Percentiles rank a stretch among this genome's conserved stretches.
phyloP scores from a whole-genome alignment of 2,113 vertebrate genomes.

The Gallinago jamesoni region DNA sequence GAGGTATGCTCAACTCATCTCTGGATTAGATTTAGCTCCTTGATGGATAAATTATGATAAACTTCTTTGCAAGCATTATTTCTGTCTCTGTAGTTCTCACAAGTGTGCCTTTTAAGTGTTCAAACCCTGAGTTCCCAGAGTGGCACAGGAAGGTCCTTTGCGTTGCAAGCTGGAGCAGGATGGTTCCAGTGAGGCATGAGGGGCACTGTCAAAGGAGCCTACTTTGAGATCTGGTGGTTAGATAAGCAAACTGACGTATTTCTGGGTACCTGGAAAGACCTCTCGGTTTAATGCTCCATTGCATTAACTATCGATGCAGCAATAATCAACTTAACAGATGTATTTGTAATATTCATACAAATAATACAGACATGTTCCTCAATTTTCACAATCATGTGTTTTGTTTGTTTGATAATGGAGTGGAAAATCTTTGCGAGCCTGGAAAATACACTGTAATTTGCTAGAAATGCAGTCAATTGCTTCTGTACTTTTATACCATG shows the following conservation, averaged over 20 bases:
- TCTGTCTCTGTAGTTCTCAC: not conserved
- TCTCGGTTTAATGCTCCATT: not conserved
- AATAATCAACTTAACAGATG: not conserved
- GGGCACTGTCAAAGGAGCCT: not conserved
- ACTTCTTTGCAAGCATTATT: not conserved
- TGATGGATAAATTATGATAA: not conserved
- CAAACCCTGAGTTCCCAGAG: not conserved
- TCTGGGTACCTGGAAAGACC: not conserved
- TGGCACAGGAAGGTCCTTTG: not conserved
- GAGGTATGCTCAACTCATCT: not conserved
- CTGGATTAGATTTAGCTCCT: not conserved
- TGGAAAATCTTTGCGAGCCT: not conserved
- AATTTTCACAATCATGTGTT: not conserved
- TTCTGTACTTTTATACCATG: not conserved
- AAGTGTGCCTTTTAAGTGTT: not conserved
- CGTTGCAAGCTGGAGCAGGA: not conserved
- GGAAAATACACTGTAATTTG: not conserved
- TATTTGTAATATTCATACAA: not conserved
- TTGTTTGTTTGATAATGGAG: not conserved
- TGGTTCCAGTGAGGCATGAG: rapidly evolving
- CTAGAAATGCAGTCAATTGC: not conserved
- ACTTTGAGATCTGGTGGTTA: not conserved
- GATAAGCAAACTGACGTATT: not conserved
- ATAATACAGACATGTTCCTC: not conserved
- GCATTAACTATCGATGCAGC: not conserved